Percentiles rank a stretch among this genome's conserved stretches.
These are phyloP conservation scores for Plutomurus gul DNA, from an alignment of 1,140 invertebrate species.

Conservation along the genomic window DNA sequence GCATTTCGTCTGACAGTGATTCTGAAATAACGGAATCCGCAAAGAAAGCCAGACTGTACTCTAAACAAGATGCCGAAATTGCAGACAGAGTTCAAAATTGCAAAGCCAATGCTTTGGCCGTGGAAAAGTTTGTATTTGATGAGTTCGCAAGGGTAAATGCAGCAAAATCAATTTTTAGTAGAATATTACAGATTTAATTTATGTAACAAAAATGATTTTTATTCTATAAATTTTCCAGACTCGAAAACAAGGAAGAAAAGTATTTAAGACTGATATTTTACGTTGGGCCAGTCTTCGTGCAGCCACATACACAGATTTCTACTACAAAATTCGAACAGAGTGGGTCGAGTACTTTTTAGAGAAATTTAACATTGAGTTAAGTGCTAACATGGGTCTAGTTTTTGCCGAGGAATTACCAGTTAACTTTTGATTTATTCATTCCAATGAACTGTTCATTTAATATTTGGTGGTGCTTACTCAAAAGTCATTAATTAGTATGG, in stretches of 20 bases:
- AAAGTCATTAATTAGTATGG: too few species aligned
- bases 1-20: too few species aligned
- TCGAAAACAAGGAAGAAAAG: neutral
- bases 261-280: neutral
- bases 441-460: too few species aligned
- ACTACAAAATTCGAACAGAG: neutral
- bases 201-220: neutral
- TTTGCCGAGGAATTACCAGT: neutral
- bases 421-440: too few species aligned
- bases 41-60: too few species aligned
- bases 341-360: neutral
- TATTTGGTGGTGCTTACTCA: too few species aligned
- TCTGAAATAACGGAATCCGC: too few species aligned
- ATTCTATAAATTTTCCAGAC: neutral
- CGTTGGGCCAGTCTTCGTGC: neutral
- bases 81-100: too few species aligned
- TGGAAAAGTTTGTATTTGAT: neutral
- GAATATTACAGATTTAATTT: neutral
- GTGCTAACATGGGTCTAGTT: too few species aligned
- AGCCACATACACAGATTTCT: neutral
- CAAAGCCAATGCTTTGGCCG: neutral
- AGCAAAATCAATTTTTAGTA: neutral
- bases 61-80: too few species aligned
- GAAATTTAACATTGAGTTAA: neutral
- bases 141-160: neutral